Base-by-base conservation (phyloP, 2,113 vertebrate genomes). In the Amphiprion percula region DNA sequence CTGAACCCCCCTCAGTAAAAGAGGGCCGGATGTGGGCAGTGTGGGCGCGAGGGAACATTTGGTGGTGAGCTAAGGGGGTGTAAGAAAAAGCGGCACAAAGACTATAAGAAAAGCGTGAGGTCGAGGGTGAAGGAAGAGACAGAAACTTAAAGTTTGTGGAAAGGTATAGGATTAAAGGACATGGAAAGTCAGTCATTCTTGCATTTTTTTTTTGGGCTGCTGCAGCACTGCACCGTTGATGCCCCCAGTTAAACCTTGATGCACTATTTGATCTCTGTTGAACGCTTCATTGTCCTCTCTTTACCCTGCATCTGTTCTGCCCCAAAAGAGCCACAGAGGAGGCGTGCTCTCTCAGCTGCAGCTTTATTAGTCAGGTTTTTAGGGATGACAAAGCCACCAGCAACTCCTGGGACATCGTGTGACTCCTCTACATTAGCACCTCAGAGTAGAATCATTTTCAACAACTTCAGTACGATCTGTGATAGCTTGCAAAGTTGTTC, bases 1-100 rank as follows among this genome's bases (percentile, higher is more conserved):
- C 56, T 54, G 60, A 81, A 73, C 64, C 71, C 59, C 69, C 58
- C 15, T 60, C 59, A 71, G 61, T 81, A 39, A 87, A 82, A 86
- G 70, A 73, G 47, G 64, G 17, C 37, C 82, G 79, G 67, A 79
- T 80, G 63, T 72, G 75, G 80, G 76, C 67, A 39, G 77, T 37
- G 44, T 41, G 53, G 28, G 59, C 60, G 54, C 52, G 59, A 76
- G 74, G 72, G 54, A 60, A 41, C 10, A 50, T 83, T 79, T 73
- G 59, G 62, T 16, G 44, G 33, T 47, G 47, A 68, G 54, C 64
- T 71, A 44, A 61, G n/a, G 55, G 52, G 55, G 44, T 19, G 60
- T 37, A 26, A 75, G 46, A 71, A 75, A 74, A 78, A 56, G 28
- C 65, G 24, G 46, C 41, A 33, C 16, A 69, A 28, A 62, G 23